Base-by-base conservation (phyloP, 2,797 vertebrate genomes). In the Serranus cabrilla region DNA sequence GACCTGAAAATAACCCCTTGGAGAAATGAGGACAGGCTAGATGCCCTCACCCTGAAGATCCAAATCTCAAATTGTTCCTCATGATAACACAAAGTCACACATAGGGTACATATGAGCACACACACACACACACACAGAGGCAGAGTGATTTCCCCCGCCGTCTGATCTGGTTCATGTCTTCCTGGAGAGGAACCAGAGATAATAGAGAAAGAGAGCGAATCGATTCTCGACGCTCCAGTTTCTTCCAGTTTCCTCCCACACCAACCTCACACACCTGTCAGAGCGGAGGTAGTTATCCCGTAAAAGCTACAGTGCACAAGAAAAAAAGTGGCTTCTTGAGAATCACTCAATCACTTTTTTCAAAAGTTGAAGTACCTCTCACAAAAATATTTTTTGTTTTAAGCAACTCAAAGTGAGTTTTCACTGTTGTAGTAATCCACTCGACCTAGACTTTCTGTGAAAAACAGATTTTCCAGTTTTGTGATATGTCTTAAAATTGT, bases 81-180 rank as follows among this genome's bases (percentile, higher is more conserved):
- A 9, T 47, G 25, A 47, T 34, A 34, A 37, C 52, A 47, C 62
- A 56, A 23, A 68, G 21, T 34, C 46, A 58, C 27, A 8, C 23
- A 60, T 46, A 74, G 13, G 45, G 43, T 5, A 63, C 43, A 70
- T 46, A 25, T 43, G 13, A 64, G 52, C 52, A 63, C 25, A 59
- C 17, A 43, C 37, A 69, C 60, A 67, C 37, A 47, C 60, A 82
- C 79, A 78, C 76, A 72, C 59, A 76, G 57, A 68, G 5, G 21
- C 57, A 42, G 13, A 78, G 77, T 87, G 76, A 92, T 93, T 92
- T 93, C 89, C 86, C 90, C 82, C 50, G 89, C 80, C 75, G 88
- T 84, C 79, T 87, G 87, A 93, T 93, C 92, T 92, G 93, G 91
- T 92, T 92, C 87, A 92, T 46, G 88, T 92, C 89, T 88, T 91